Percentiles rank a stretch among this genome's conserved stretches.
phyloP scores from a whole-genome alignment of 2,113 vertebrate genomes.

The Leucoraja erinaceus region DNA sequence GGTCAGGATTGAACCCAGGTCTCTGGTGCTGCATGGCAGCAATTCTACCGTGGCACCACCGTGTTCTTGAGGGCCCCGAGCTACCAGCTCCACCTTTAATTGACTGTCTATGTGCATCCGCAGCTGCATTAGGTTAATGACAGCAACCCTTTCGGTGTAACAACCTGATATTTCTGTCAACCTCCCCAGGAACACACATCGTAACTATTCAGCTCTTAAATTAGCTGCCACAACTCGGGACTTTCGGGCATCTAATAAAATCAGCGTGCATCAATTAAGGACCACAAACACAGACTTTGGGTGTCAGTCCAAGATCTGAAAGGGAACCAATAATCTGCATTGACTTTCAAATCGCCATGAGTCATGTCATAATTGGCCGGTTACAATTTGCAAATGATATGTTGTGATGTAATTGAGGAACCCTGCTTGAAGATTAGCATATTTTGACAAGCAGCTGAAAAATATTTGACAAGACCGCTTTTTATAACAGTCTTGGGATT shows the following conservation, averaged over 20 bases:
- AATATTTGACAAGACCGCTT: constrained; percentile 19
- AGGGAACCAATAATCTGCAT: not conserved
- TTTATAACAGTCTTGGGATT: not conserved
- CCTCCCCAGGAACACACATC: not conserved
- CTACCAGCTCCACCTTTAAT: not conserved
- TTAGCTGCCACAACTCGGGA: not conserved
- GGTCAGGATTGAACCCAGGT: too few relatives aligned
- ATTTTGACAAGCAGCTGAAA: not conserved
- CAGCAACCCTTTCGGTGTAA: not conserved
- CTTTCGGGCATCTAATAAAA: not conserved
- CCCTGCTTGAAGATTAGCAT: constrained; percentile 16
- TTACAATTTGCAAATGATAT: not conserved
- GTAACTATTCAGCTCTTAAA: not conserved
- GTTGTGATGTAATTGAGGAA: not conserved
- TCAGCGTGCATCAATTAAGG: not conserved
- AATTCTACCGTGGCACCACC: too few relatives aligned
- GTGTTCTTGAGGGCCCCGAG: too few relatives aligned
- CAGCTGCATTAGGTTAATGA: not conserved
- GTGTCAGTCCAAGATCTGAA: not conserved
- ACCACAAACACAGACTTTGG: not conserved
- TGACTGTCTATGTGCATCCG: not conserved
- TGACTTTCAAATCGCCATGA: not conserved
- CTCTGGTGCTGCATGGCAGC: too few relatives aligned
- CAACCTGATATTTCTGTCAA: not conserved
- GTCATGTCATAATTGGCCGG: not conserved